A percentile compares a stretch with the other conserved stretches of the same genome.
Evolutionary conservation across 1,140 invertebrate species (phyloP).

Genomic region (Drosophila lini): DNA sequence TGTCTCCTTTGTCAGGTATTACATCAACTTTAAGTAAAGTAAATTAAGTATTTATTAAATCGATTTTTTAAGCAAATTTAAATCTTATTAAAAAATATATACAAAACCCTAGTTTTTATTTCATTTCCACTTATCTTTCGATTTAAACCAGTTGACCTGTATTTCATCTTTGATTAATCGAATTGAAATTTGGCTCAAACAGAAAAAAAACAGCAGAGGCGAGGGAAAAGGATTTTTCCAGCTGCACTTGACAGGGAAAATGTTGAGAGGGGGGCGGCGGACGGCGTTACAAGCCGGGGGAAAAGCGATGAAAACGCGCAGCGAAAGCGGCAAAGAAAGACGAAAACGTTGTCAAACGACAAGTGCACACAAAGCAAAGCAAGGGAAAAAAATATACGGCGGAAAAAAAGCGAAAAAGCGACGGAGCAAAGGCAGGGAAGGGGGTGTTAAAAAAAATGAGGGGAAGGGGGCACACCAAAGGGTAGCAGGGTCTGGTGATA

Average conservation of each 20-base stretch:
- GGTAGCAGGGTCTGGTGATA: slow-evolving; percentile 3
- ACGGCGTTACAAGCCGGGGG: slow-evolving; percentile 1
- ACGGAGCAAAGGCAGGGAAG: slow-evolving; percentile 12
- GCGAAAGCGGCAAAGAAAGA: slow-evolving; percentile 40
- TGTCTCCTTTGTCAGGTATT: too few species aligned
- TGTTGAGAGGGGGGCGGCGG: neutral
- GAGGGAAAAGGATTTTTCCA: slow-evolving; percentile 30
- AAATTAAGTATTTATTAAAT: neutral
- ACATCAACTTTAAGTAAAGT: too few species aligned
- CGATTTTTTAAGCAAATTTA: neutral
- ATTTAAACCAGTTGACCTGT: slow-evolving; percentile 27
- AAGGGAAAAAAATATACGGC: neutral
- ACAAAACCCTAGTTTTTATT: neutral
- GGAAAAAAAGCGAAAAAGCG: neutral
- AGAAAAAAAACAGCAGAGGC: neutral
- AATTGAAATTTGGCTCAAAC: slow-evolving; percentile 24
- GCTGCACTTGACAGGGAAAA: slow-evolving; percentile 39
- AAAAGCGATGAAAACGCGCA: slow-evolving; percentile 29
- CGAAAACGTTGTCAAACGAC: slow-evolving; percentile 61
- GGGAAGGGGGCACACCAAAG: slow-evolving; percentile 3
- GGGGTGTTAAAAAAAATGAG: neutral
- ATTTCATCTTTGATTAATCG: slow-evolving; percentile 44
- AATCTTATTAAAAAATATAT: neutral
- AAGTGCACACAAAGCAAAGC: slow-evolving; percentile 54
- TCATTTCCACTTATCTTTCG: slow-evolving; percentile 9